Percentiles rank a stretch among this genome's conserved stretches.
Conservation (phyloP, 2,113 vertebrate genomes). For the Hyaena hyaena region DNA sequence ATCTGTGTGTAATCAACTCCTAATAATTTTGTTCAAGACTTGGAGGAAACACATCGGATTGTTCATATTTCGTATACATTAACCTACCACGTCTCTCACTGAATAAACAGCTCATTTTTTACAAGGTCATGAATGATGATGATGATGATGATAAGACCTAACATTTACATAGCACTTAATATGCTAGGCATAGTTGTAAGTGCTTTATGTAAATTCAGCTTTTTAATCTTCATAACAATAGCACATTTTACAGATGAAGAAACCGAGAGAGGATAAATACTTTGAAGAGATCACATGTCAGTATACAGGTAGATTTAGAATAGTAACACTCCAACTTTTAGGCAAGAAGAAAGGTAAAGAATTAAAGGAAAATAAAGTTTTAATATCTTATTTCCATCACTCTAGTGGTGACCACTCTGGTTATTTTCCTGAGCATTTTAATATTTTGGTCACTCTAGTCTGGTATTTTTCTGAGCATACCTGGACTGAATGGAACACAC, state of each 20-base stretch:
- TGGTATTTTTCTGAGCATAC: slow-evolving; percentile 7
- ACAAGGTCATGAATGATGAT: background rate
- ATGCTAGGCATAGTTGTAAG: background rate
- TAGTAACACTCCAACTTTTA: background rate
- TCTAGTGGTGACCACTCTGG: background rate
- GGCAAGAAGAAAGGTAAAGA: slow-evolving; percentile 18
- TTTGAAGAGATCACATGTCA: background rate
- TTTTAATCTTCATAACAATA: background rate
- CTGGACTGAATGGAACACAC: background rate
- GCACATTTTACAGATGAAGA: slow-evolving; percentile 13
- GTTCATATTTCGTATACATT: background rate
- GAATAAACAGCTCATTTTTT: slow-evolving; percentile 13
- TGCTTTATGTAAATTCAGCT: background rate
- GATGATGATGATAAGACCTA: background rate
- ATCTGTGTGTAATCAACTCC: background rate
- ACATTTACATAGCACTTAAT: background rate
- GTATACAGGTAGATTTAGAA: slow-evolving; percentile 1
- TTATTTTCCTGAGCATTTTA: slow-evolving; percentile 39
- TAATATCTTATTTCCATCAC: slow-evolving; percentile 28
- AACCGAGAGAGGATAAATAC: background rate
- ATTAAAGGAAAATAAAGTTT: slow-evolving; percentile 4
- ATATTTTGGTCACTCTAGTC: background rate
- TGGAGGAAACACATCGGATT: background rate
- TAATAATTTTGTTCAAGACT: slow-evolving; percentile 41
- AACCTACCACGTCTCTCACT: background rate